phyloP scores from a whole-genome alignment of 2,888 invertebrate species.

The Drosophila melanosoma region DNA sequence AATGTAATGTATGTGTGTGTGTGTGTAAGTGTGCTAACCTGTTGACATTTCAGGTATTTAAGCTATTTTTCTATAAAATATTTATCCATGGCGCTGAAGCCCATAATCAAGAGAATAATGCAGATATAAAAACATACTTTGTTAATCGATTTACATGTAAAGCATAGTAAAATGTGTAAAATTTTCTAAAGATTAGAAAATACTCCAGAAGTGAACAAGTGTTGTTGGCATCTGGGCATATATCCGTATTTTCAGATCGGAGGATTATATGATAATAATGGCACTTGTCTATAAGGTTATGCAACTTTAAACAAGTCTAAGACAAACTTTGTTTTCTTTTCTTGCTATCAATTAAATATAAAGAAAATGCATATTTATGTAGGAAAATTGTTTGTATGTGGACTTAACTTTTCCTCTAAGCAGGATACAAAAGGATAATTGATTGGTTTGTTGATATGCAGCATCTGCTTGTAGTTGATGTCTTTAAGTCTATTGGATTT shows the following conservation, averaged over 20 bases:
- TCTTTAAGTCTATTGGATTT: background rate
- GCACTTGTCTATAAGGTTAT: background rate
- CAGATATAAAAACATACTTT: background rate
- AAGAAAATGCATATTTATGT: background rate
- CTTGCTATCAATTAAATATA: background rate
- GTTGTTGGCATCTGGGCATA: background rate
- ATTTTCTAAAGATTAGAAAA: background rate
- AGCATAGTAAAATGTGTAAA: background rate
- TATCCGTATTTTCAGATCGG: background rate
- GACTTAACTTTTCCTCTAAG: background rate
- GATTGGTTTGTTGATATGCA: too few relatives aligned
- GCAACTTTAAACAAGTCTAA: background rate
- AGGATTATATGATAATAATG: background rate
- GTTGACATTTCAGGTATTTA: conserved; percentile 37
- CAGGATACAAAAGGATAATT: too few relatives aligned
- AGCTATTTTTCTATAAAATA: conserved; percentile 25
- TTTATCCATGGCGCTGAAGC: background rate
- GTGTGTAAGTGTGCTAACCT: conserved; percentile 44
- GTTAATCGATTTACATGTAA: background rate
- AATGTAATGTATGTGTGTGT: conserved; percentile 7
- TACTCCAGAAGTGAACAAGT: background rate
- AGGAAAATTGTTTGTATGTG: background rate
- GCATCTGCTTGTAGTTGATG: too few relatives aligned
- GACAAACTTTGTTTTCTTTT: background rate
- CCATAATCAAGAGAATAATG: background rate